Evolutionary conservation across 2,797 vertebrate species (phyloP), one percentile per base, ranked within the genome.

Genomic region (Sebastiscus tertius): DNA sequence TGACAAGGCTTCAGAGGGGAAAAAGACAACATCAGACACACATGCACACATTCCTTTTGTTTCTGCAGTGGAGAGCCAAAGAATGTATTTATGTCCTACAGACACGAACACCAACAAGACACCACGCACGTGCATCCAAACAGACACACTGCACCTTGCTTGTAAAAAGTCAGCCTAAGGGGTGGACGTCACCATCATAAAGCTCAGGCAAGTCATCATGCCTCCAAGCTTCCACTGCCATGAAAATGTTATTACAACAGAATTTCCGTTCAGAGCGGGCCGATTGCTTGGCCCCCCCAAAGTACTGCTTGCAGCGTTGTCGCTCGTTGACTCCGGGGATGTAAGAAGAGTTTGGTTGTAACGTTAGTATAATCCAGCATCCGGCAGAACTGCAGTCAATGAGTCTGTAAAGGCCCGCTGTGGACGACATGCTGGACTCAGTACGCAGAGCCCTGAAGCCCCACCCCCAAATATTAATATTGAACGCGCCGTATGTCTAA

Each of bases 1-100:
- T 85, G 86, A 90, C 77, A 34, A 77, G 63, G 74, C 69, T 89
- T 90, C 76, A 87, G 82, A 89, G 75, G 70, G 39, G 80, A 89
- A 86, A 64, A 83, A 70, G 74, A 85, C 75, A 79, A 86, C 77
- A 88, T 88, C 78, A 81, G 71, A 88, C 61, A 77, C 74, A 59
- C 76, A 62, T 49, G 66, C 39, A 56, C 75, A 49, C 46, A 34
- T 69, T 79, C 34, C 31, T 31, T 82, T 42, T 80, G 69, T 85
- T 75, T 80, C 70, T 75, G 54, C 31, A 22, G 33, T 71, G 26
- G 29, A 79, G 31, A 80, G 73, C 73, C 79, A 86, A 65, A 64
- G 59, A 77, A 72, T 58, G 83, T 71, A 73, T 60, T 27, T 24
- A 16, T 1, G 24, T 76, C 63, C 34, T 11, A 54, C 65, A 63